A percentile compares a stretch with the other conserved stretches of the same genome.
Evolutionary conservation across 2,888 invertebrate species (phyloP).

Genomic region (Prosapia bicincta): DNA sequence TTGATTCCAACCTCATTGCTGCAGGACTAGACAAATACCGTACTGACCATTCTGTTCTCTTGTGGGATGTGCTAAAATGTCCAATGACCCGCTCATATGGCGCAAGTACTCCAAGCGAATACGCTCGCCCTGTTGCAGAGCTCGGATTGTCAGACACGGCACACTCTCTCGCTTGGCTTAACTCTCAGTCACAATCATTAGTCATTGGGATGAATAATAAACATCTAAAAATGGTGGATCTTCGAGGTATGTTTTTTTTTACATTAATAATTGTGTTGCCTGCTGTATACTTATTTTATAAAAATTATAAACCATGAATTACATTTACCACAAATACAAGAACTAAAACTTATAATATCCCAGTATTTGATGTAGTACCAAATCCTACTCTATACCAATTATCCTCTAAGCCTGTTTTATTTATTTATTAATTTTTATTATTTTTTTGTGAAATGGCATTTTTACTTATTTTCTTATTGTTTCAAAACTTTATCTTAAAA

Average conservation of each 20-base stretch:
- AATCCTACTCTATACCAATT: no score
- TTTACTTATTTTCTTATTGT: no score
- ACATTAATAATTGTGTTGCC: no score
- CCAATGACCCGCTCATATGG: slow-evolving; percentile 45
- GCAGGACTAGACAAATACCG: slow-evolving; percentile 87
- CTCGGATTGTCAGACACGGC: slow-evolving; percentile 80
- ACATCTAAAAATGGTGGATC: slow-evolving; percentile 82
- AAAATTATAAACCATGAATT: no score
- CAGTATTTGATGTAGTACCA: no score
- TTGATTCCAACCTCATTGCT: slow-evolving; percentile 76
- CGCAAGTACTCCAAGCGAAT: slow-evolving; percentile 39
- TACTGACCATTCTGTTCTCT: slow-evolving; percentile 80
- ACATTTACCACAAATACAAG: no score
- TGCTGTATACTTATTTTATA: no score
- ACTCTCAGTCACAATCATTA: slow-evolving; percentile 67
- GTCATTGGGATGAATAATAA: slow-evolving; percentile 90
- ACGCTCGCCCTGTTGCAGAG: slow-evolving; percentile 64
- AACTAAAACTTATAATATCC: no score
- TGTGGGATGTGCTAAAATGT: slow-evolving; percentile 78
- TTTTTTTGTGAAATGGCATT: no score
- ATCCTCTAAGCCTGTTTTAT: no score
- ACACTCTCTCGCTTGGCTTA: slow-evolving; percentile 82
- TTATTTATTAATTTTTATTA: no score
- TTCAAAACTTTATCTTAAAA: no score
- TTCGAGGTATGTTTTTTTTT: slow-evolving; percentile 65